Percentiles rank a stretch among this genome's conserved stretches.
Conservation (phyloP, 1,140 invertebrate species). For the Saccostrea glomerata region DNA sequence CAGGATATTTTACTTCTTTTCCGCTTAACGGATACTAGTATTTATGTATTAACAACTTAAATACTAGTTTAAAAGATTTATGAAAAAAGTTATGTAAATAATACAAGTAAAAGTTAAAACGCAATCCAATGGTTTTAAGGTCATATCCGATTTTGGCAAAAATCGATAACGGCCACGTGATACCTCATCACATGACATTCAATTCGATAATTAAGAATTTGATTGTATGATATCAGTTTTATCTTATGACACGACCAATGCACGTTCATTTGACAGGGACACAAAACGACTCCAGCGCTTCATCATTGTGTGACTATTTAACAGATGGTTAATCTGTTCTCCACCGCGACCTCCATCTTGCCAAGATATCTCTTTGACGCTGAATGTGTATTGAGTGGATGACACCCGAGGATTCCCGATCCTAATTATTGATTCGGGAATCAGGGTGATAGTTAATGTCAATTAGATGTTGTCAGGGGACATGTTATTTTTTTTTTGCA, state of each 20-base stretch:
- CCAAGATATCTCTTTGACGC: neutral
- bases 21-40: no score
- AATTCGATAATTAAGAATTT: constrained; percentile 26
- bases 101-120: neutral
- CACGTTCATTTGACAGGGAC: neutral
- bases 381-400: constrained; percentile 10
- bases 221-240: constrained; percentile 19
- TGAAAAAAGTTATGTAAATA: neutral
- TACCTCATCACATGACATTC: constrained; percentile 5
- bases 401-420: constrained; percentile 26
- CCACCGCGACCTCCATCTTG: neutral
- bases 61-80: no score
- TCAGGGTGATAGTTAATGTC: constrained; percentile 1
- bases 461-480: neutral
- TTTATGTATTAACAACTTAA: no score
- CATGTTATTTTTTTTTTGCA: neutral
- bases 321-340: constrained; percentile 14
- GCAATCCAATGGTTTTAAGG: neutral
- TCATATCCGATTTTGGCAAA: neutral
- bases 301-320: neutral
- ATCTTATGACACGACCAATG: constrained; percentile 21
- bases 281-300: neutral
- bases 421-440: neutral
- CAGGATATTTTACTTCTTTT: no score
- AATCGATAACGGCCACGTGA: neutral